Base-by-base conservation (phyloP, 2,888 invertebrate species). In the Ceramica pisi region DNA sequence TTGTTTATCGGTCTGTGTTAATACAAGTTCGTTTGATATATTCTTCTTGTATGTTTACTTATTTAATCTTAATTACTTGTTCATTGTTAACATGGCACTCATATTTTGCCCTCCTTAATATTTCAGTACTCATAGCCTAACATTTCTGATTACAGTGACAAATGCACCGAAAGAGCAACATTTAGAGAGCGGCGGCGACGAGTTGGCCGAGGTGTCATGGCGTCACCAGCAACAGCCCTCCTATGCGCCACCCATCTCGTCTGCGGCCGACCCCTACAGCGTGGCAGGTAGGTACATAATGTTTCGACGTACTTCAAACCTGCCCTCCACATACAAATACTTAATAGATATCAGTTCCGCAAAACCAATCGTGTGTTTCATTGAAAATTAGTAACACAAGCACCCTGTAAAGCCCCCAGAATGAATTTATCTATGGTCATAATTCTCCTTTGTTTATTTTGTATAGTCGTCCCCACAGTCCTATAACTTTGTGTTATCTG, bases 151-250 rank as follows among this genome's bases (percentile, higher is more conserved):
- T 61, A 66, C 94, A 97, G 97, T 97, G 94, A 97, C 97, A 96
- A 97, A 97, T 97, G 97, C 97, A 96, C 97, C 97, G 95, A 97
- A 97, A 96, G 97, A 97, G 95, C 97, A 95, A 92, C 95, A 97
- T 97, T 96, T 97, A 97, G 97, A 96, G 86, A 95, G 97, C 91
- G 97, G 97, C 86, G 97, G 97, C 90, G 97, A 97, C 95, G 97
- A 97, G 95, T 97, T 97, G 95, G 92, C 94, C 71, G 97, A 97
- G 96, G 97, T 97, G 96, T 97, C 97, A 97, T 97, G 97, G 95
- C 97, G 97, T 90, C 97, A 97, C 88, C 97, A 97, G 92, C 97
- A 97, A 92, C 97, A 97, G 93, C 97, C 95, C 50, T 96, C 97
- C 1, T 95, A 95, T 81, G 95, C 94, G 77, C 95, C 97, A 94